Evolutionary conservation across 1,140 invertebrate species (phyloP).

Genomic region (Drosophila hydei): DNA sequence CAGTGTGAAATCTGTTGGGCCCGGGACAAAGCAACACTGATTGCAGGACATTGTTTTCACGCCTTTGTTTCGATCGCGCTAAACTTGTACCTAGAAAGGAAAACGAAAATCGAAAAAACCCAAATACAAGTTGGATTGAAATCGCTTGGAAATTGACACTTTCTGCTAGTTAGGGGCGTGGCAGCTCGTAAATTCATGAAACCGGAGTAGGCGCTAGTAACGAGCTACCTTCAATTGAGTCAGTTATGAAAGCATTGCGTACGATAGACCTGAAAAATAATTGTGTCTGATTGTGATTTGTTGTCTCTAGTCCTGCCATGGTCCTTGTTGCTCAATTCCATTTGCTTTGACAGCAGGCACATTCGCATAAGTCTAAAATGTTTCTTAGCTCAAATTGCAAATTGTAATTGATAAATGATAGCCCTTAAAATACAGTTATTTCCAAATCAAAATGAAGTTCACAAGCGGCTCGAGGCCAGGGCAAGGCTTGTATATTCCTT

Average conservation of each 20-base stretch:
- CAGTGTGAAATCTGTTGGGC: conserved; percentile 70
- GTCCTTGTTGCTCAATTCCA: conserved; percentile 14
- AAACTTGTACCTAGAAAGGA: conserved; percentile 31
- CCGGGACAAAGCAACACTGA: conserved; percentile 69
- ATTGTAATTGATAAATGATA: conserved; percentile 40
- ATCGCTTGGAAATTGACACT: conserved; percentile 78
- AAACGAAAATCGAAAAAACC: conserved; percentile 43
- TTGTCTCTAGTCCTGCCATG: conserved; percentile 12
- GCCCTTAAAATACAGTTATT: conserved; percentile 18
- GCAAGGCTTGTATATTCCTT: conserved; percentile 16
- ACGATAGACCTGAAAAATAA: conserved; percentile 43
- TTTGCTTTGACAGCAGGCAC: conserved; percentile 72
- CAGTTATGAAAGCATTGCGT: conserved; percentile 13
- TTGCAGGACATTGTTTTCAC: conserved; percentile 73
- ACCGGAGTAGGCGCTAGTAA: conserved; percentile 46
- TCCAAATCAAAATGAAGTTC: conserved; percentile 3
- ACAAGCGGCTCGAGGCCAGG: background rate
- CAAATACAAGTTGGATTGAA: conserved; percentile 63
- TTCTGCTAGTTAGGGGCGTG: conserved; percentile 40
- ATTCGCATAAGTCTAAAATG: conserved; percentile 20
- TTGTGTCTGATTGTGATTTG: conserved; percentile 56
- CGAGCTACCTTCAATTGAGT: conserved; percentile 35
- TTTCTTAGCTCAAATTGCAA: conserved; percentile 3
- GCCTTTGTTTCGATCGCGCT: conserved; percentile 64
- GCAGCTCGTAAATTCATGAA: conserved; percentile 41